Evolutionary conservation across 1,140 invertebrate genomes (phyloP).

Genomic region (Drosophila guanche): DNA sequence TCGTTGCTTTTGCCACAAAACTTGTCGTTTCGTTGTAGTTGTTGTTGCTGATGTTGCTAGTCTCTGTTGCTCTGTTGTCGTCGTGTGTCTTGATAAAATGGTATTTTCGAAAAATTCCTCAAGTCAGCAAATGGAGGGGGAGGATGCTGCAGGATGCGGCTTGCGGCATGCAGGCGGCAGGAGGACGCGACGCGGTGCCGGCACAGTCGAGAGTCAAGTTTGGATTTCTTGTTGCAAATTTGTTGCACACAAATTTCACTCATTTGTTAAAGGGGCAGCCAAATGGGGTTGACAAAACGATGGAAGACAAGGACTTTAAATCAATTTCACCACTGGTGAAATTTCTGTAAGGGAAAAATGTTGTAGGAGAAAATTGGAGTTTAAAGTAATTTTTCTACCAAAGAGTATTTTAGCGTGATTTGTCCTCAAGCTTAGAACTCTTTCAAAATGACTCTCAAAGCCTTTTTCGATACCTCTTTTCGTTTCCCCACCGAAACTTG

Average conservation of each 20-base stretch:
- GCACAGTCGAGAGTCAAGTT: conserved; percentile 54
- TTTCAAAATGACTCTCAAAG: no score
- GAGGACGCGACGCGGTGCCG: background rate
- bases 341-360: no score
- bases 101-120: conserved; percentile 79
- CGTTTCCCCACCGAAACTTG: conserved; percentile 9
- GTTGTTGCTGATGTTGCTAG: conserved; percentile 6
- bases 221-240: conserved; percentile 66
- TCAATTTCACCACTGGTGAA: no score
- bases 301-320: no score
- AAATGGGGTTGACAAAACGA: conserved; percentile 27
- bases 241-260: conserved; percentile 74
- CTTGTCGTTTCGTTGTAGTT: conserved; percentile 54
- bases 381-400: no score
- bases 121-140: conserved; percentile 62
- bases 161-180: background rate
- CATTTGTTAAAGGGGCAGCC: conserved; percentile 39
- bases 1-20: conserved; percentile 60
- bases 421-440: no score
- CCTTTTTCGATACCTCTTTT: background rate
- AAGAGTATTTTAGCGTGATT: no score
- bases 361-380: no score
- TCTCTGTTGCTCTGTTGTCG: conserved; percentile 36
- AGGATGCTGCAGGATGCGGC: conserved; percentile 28
- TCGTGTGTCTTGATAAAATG: conserved; percentile 82